Conservation (phyloP, 2,888 invertebrate genomes). For the Chydorus sphaericus region DNA sequence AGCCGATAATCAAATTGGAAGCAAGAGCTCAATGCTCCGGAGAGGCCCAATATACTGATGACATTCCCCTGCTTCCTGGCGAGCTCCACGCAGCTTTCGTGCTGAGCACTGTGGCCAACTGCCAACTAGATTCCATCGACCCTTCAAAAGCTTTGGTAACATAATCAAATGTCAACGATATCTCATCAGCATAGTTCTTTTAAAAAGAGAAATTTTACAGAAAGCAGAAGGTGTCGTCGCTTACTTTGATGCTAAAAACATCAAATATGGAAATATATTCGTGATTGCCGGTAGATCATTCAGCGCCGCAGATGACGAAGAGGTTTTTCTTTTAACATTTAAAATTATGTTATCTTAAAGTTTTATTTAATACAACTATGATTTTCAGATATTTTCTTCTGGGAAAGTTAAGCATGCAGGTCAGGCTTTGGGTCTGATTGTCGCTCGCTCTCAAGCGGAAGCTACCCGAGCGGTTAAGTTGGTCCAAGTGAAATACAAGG, state of each 20-base stretch:
- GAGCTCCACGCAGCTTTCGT: conserved; percentile 61
- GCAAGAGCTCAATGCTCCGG: conserved; percentile 46
- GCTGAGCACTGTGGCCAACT: conserved; percentile 39
- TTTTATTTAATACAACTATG: too few relatives aligned
- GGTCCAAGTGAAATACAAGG: conserved; percentile 28
- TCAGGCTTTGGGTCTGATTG: conserved; percentile 29
- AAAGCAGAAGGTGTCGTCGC: conserved; percentile 7
- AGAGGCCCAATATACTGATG: conserved; percentile 61
- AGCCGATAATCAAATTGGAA: conserved; percentile 59
- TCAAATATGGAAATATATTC: not conserved
- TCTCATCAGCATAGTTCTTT: too few relatives aligned
- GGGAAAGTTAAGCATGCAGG: conserved; percentile 26
- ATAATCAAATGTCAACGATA: too few relatives aligned
- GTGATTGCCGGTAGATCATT: not conserved
- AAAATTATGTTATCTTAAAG: too few relatives aligned
- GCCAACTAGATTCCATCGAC: conserved; percentile 45
- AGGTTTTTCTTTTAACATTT: too few relatives aligned
- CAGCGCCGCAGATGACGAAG: not conserved
- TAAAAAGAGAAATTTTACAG: not conserved
- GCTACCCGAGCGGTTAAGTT: conserved; percentile 25
- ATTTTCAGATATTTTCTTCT: conserved; percentile 26
- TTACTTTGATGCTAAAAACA: conserved; percentile 6
- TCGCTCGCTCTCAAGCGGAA: conserved; percentile 24
- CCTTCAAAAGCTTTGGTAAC: conserved; percentile 48
- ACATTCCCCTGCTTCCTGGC: conserved; percentile 45